Conservation (phyloP, 1,140 invertebrate genomes). For the Drosophila triauraria region DNA sequence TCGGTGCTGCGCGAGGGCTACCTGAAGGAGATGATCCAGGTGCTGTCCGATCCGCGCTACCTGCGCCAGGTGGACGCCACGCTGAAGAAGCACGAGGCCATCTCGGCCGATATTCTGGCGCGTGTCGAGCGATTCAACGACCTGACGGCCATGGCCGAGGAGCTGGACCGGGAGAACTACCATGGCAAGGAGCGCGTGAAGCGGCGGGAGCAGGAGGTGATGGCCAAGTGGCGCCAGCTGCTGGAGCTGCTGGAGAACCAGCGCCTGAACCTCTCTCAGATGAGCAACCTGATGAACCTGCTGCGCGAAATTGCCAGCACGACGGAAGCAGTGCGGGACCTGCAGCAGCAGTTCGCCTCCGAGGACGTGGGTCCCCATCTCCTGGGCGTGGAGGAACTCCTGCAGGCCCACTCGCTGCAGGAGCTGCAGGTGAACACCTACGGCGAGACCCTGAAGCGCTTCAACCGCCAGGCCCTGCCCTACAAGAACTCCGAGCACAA, state of each 20-base stretch:
- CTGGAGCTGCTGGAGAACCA: conserved; percentile 94
- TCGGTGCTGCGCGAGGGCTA: conserved; percentile 89
- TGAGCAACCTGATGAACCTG: conserved; percentile 93
- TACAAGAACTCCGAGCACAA: conserved; percentile 86
- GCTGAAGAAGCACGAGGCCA: conserved; percentile 99
- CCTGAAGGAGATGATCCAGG: conserved; percentile 99
- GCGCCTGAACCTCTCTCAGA: conserved; percentile 91
- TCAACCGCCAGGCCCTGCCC: conserved; percentile 89
- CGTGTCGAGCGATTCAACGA: conserved; percentile 97
- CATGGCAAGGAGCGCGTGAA: conserved; percentile 94
- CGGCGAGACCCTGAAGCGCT: conserved; percentile 92
- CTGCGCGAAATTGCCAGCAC: conserved; percentile 97
- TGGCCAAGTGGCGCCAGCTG: conserved; percentile 94
- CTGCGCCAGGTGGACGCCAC: conserved; percentile 97
- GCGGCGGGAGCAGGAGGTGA: conserved; percentile 93
- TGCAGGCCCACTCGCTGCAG: conserved; percentile 96
- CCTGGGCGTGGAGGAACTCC: conserved; percentile 95
- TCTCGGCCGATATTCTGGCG: conserved; percentile 98
- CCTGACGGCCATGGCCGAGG: conserved; percentile 95
- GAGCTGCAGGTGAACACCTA: conserved; percentile 95
- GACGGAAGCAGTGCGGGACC: conserved; percentile 91
- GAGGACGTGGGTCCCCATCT: conserved; percentile 96
- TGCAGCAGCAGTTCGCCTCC: conserved; percentile 93
- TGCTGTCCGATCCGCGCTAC: conserved; percentile 96
- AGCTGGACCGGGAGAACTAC: conserved; percentile 96